Conservation (phyloP, 1,140 invertebrate genomes). For the Drosophila neocordata region DNA sequence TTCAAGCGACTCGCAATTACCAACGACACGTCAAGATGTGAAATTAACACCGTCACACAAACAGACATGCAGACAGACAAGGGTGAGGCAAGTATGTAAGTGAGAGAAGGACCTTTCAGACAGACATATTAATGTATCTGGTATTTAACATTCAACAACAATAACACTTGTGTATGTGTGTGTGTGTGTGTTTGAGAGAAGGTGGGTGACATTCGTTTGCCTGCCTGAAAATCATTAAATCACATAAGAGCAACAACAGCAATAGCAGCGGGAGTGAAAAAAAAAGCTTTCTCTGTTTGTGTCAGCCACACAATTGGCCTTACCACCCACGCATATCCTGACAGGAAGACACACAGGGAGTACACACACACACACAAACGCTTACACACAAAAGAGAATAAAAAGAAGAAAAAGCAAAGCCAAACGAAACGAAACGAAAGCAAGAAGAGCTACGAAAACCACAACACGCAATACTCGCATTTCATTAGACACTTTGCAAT, state of each 20-base stretch:
- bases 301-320: slow-evolving; percentile 73
- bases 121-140: slow-evolving; percentile 80
- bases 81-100: slow-evolving; percentile 16
- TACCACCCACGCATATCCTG: slow-evolving; percentile 68
- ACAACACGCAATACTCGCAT: slow-evolving; percentile 79
- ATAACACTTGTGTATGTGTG: slow-evolving; percentile 53
- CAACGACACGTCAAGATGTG: slow-evolving; percentile 81
- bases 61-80: slow-evolving; percentile 36
- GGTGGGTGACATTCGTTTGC: slow-evolving; percentile 63
- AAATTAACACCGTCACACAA: slow-evolving; percentile 81
- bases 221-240: slow-evolving; percentile 77
- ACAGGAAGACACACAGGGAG: slow-evolving; percentile 19
- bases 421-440: slow-evolving; percentile 11
- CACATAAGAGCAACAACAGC: slow-evolving; percentile 48
- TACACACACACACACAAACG: slow-evolving; percentile 14
- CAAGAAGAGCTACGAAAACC: slow-evolving; percentile 70
- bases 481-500: slow-evolving; percentile 80
- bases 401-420: slow-evolving; percentile 21
- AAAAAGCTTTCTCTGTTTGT: slow-evolving; percentile 67
- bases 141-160: slow-evolving; percentile 81
- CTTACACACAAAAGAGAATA: background rate
- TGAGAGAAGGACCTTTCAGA: slow-evolving; percentile 22
- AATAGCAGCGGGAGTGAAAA: slow-evolving; percentile 12
- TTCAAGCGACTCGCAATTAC: slow-evolving; percentile 78
- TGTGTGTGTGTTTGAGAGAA: slow-evolving; percentile 21